phyloP scores from a whole-genome alignment of 2,888 invertebrate genomes.

The Prenolepis imparis region DNA sequence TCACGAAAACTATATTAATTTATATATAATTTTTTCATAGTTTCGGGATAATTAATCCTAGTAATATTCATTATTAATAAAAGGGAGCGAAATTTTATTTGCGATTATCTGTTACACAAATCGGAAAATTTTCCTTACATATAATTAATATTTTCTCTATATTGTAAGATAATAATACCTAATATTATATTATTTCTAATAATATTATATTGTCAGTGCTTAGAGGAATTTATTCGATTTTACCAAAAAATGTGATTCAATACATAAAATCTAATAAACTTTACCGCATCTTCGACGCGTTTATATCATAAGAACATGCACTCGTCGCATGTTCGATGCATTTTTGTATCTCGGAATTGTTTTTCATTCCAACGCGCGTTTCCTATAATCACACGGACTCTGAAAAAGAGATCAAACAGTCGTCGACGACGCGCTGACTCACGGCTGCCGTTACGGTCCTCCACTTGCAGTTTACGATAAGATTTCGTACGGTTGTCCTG shows the following conservation, averaged over 20 bases:
- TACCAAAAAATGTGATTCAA: not conserved
- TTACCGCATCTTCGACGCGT: not conserved
- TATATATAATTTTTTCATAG: not conserved
- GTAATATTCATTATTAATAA: not conserved
- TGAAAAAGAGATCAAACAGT: conserved; percentile 52
- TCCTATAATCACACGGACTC: conserved; percentile 16
- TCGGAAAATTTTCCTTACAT: not conserved
- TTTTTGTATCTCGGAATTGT: not conserved
- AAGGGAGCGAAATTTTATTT: not conserved
- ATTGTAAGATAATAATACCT: not conserved
- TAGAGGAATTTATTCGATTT: not conserved
- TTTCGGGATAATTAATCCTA: not conserved
- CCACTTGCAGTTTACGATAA: conserved; percentile 48
- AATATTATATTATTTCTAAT: not conserved
- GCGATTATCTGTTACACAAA: not conserved
- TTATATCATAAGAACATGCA: not conserved
- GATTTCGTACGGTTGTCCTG: conserved; percentile 54
- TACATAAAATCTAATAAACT: not conserved
- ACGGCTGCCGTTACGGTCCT: conserved; percentile 54
- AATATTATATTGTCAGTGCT: not conserved
- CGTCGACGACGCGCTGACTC: conserved; percentile 56
- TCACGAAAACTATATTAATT: not conserved
- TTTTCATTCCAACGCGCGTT: conserved; percentile 10
- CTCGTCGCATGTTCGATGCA: not conserved
- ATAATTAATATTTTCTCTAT: not conserved